Evolutionary conservation across 2,888 invertebrate genomes (phyloP), one percentile per base, ranked within the genome.

Genomic region (Campoplex nolae): DNA sequence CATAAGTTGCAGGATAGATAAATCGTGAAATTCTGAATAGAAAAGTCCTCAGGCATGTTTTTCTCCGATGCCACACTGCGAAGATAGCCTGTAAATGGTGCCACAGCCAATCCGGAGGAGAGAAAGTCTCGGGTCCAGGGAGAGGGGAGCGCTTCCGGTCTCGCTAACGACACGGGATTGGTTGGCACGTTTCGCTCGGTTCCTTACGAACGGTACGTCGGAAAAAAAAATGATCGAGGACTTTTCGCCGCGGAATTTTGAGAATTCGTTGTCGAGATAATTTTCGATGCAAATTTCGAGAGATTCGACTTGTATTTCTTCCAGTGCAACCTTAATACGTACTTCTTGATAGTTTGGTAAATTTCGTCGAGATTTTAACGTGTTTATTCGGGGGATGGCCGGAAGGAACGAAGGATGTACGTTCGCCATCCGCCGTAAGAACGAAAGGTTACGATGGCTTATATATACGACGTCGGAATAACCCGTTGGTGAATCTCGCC

Each of bases 401-500:
- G 58, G 56, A 76, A 58, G 58, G n/a, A 65, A 51, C 65, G 48
- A 75, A 75, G 75, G n/a, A 74, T 56, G 51, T 35, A 18, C 18
- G 45, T 56, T 45, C 38, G 65, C 28, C 23, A 62, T 75, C 45
- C 75, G 32, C 7, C 23, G 58, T 62, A 32, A 7, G 6, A 18
- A 23, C 58, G 28, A 77, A 77, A 58, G 77, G 51, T 71, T 32
- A 77, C 28, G 18, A 56, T 28, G 65, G 2, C 45, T 32, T 38
- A 38, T 45, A 23, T 23, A 54, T 23, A 38, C 13, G 54, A 32
- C 45, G 35, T 9, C 35, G 23, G 11, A 28, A 48, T 67, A 65
- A 48, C 38, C 51, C 13, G 65, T 73, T n/a, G 77, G 58, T 65
- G 38, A 85, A 74, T 85, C 75, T 74, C 23, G 67, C 73, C 68